Evolutionary conservation across 2,113 vertebrate genomes (phyloP).

Genomic region (Hydropotes inermis): DNA sequence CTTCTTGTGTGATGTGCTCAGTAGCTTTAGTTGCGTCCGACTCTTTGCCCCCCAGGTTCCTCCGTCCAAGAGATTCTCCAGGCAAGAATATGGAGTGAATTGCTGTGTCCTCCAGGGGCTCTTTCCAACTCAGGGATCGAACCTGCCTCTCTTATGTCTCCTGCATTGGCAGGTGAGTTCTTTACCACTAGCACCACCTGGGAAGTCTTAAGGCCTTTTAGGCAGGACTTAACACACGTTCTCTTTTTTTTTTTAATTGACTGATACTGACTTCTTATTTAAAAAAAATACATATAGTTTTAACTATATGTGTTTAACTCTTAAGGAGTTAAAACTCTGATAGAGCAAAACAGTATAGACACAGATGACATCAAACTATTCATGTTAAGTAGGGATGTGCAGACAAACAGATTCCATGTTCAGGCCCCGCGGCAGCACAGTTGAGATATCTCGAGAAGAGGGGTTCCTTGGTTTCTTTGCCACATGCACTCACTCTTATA

Average conservation of each 20-base stretch:
- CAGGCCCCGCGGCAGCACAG: neutral
- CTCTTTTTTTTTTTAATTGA: neutral
- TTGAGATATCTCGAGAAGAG: neutral
- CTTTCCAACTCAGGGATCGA: neutral
- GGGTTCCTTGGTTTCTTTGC: neutral
- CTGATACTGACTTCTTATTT: neutral
- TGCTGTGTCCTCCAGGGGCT: neutral
- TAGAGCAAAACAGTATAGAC: neutral
- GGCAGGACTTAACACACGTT: neutral
- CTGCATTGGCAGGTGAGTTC: neutral
- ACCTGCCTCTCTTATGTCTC: neutral
- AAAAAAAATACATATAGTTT: neutral
- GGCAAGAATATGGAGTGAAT: neutral
- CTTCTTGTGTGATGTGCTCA: neutral
- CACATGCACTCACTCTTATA: neutral
- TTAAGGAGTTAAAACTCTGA: slow-evolving; percentile 7
- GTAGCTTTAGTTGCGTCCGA: neutral
- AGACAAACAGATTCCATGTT: neutral
- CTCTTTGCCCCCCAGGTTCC: neutral
- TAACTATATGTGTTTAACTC: neutral
- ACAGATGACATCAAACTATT: neutral
- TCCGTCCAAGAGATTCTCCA: neutral
- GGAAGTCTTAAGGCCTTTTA: neutral
- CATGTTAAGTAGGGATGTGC: neutral
- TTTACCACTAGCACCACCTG: neutral